Conservation (phyloP, 2,888 invertebrate species). For the Julus scanicus region DNA sequence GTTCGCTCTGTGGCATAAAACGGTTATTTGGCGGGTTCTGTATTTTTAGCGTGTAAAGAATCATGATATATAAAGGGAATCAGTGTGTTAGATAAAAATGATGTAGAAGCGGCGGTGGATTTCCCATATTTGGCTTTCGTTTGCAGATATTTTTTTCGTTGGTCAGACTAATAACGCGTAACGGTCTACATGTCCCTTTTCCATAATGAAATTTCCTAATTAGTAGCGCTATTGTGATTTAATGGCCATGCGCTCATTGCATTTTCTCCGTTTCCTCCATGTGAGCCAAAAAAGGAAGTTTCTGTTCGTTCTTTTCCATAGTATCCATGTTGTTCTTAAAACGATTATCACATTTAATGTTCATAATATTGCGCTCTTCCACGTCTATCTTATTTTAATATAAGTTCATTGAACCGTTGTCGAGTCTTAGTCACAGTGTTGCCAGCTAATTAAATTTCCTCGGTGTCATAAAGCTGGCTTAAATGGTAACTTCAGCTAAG, state of each 20-base stretch:
- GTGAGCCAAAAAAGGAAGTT: background rate
- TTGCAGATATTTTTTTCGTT: background rate
- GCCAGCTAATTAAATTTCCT: slow-evolving; percentile 11
- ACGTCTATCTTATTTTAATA: slow-evolving; percentile 3
- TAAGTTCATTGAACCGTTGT: slow-evolving; percentile 3
- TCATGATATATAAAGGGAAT: too few species aligned
- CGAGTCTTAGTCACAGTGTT: slow-evolving; percentile 12
- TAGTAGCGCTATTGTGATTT: background rate
- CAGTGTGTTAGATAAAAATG: background rate
- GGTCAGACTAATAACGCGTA: slow-evolving; percentile 3
- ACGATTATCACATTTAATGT: slow-evolving; percentile 11
- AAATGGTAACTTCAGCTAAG: background rate
- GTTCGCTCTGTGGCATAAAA: background rate
- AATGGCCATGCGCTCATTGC: background rate
- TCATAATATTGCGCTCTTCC: background rate
- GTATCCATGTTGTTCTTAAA: background rate
- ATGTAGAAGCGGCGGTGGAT: too few species aligned
- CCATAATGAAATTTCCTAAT: slow-evolving; percentile 11
- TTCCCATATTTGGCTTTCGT: background rate
- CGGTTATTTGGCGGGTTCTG: too few species aligned
- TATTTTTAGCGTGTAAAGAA: too few species aligned
- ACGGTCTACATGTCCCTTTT: background rate
- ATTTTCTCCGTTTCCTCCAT: background rate
- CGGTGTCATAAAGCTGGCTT: background rate
- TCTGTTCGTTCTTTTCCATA: background rate